Percentiles rank a stretch among this genome's conserved stretches.
Evolutionary conservation across 2,888 invertebrate species (phyloP).

Genomic region (Chymomyza amoena): DNA sequence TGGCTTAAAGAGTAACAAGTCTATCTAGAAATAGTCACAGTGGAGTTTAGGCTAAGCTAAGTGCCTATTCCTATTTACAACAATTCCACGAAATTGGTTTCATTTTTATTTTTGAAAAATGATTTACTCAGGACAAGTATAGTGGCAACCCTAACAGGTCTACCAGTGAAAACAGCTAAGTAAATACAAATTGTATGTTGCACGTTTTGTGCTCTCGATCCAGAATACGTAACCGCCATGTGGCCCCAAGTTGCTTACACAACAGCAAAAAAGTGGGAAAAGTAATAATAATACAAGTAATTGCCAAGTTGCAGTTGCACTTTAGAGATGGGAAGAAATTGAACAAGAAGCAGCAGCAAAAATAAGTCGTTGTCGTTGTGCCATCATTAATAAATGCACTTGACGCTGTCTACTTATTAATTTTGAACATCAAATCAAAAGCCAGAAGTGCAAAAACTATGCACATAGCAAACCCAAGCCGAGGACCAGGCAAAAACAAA

Average conservation of each 20-base stretch:
- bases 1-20: too few species aligned
- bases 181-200: slow-evolving; percentile 3
- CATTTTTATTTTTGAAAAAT: background rate
- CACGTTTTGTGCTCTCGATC: background rate
- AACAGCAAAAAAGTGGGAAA: background rate
- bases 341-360: background rate
- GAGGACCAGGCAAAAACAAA: background rate
- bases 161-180: background rate
- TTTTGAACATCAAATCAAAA: slow-evolving; percentile 53
- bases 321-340: slow-evolving; percentile 10
- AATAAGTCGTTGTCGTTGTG: slow-evolving; percentile 27
- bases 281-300: slow-evolving; percentile 43
- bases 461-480: background rate
- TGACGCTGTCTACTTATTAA: slow-evolving; percentile 68
- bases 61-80: too few species aligned
- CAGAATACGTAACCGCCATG: background rate
- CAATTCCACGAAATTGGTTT: too few species aligned
- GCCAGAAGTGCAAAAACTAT: slow-evolving; percentile 59
- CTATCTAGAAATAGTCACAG: too few species aligned
- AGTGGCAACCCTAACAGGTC: background rate
- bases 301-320: slow-evolving; percentile 17
- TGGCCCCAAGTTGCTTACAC: background rate
- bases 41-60: too few species aligned
- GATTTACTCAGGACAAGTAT: background rate
- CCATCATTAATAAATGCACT: slow-evolving; percentile 67